Percentiles rank a stretch among this genome's conserved stretches.
Evolutionary conservation across 2,113 vertebrate genomes (phyloP).

Genomic region (Sinosuthora webbiana): DNA sequence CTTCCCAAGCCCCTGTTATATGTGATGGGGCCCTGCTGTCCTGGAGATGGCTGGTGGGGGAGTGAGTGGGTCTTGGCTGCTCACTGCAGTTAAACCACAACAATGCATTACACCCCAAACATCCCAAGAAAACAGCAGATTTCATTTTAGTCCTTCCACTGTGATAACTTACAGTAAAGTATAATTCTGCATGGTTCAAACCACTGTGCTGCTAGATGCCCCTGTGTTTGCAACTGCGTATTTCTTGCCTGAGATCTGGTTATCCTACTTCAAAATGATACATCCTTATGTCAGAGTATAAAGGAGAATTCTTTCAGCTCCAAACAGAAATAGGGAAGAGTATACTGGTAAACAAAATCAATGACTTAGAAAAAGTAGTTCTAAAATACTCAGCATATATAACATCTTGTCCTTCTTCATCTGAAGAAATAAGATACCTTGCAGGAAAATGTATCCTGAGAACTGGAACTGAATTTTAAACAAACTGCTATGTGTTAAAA

Average conservation of each 20-base stretch:
- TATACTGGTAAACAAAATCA: constrained; percentile 35
- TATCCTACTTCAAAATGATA: background rate
- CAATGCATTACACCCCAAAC: background rate
- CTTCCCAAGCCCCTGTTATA: background rate
- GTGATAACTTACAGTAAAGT: background rate
- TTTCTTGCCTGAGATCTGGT: background rate
- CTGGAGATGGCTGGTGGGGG: background rate
- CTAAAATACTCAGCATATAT: constrained; percentile 20
- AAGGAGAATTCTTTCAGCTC: background rate
- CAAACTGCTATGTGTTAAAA: constrained; percentile 46
- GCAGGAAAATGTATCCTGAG: constrained; percentile 44
- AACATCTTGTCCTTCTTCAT: background rate
- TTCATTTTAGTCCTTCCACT: background rate
- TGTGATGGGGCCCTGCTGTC: background rate
- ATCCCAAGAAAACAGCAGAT: background rate
- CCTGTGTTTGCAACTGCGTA: background rate
- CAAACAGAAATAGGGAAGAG: background rate
- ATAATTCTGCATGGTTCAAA: background rate
- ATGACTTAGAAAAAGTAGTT: background rate
- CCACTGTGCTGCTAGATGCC: background rate
- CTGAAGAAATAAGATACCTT: constrained; percentile 25
- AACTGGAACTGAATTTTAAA: constrained; percentile 56
- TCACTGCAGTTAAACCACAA: background rate
- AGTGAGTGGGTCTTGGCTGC: background rate
- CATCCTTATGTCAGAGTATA: background rate